These are phyloP conservation scores for Lydus trimaculatus DNA, from an alignment of 2,888 invertebrate genomes.

Conservation along the genomic window DNA sequence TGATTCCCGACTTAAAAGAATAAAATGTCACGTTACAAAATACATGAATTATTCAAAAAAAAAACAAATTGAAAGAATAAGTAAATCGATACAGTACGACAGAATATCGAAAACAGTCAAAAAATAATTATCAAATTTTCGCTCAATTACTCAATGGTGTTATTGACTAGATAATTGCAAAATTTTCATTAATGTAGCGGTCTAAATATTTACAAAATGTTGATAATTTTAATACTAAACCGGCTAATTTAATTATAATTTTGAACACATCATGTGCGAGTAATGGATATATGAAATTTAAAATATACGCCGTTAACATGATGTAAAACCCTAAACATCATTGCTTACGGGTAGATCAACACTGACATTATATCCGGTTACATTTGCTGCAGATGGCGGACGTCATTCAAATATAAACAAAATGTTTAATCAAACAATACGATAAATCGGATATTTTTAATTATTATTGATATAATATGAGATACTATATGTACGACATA, in stretches of 20 bases:
- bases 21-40: slow-evolving; percentile 29
- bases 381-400: slow-evolving; percentile 50
- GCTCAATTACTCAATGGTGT: background rate
- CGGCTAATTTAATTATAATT: slow-evolving; percentile 12
- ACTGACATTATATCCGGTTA: slow-evolving; percentile 53
- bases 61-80: background rate
- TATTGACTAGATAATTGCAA: background rate
- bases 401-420: slow-evolving; percentile 41
- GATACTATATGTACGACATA: slow-evolving; percentile 23
- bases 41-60: slow-evolving; percentile 22
- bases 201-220: background rate
- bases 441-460: slow-evolving; percentile 41
- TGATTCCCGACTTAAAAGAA: slow-evolving; percentile 18
- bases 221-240: background rate
- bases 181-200: background rate
- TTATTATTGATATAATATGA: slow-evolving; percentile 43
- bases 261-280: slow-evolving; percentile 20
- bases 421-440: slow-evolving; percentile 47
- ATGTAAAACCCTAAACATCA: slow-evolving; percentile 47
- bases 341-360: slow-evolving; percentile 49
- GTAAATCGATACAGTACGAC: too few relatives aligned
- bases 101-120: too few relatives aligned
- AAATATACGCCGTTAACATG: slow-evolving; percentile 44
- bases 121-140: too few relatives aligned
- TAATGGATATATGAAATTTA: slow-evolving; percentile 41